These are phyloP conservation scores for Sarcophaga subvicina DNA, from an alignment of 2,888 invertebrate species.

Conservation along the genomic window DNA sequence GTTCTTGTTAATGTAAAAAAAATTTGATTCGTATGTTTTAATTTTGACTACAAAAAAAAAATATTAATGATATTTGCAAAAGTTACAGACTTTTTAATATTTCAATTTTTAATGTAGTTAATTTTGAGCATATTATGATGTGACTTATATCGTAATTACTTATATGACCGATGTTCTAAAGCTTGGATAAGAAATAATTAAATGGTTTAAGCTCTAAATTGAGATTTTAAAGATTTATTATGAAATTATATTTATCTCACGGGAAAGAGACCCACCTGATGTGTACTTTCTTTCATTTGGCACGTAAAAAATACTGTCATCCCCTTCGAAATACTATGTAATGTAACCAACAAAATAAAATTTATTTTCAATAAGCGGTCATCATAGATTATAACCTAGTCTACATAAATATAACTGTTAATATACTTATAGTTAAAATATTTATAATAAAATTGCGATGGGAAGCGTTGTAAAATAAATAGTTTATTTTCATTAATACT, in stretches of 20 bases:
- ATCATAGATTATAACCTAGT: constrained; percentile 10
- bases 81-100: background rate
- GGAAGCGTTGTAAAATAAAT: too few relatives aligned
- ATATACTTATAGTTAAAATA: background rate
- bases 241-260: constrained; percentile 25
- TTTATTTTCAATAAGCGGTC: constrained; percentile 53
- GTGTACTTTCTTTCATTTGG: constrained; percentile 72
- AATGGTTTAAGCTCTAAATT: constrained; percentile 11
- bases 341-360: constrained; percentile 56
- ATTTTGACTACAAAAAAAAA: background rate
- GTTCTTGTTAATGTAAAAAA: too few relatives aligned
- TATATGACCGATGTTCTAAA: constrained; percentile 19
- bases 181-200: constrained; percentile 36
- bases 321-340: constrained; percentile 74
- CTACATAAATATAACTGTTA: background rate
- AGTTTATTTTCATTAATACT: too few relatives aligned
- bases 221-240: background rate
- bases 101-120: constrained; percentile 16
- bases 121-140: constrained; percentile 33
- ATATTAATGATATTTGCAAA: constrained; percentile 2
- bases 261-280: constrained; percentile 72
- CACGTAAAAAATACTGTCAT: constrained; percentile 73
- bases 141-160: constrained; percentile 30
- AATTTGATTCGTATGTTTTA: too few relatives aligned
- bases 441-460: background rate